Percentiles rank a stretch among this genome's conserved stretches.
Evolutionary conservation across 2,888 invertebrate species (phyloP).

Genomic region (Incurvaria masculella): DNA sequence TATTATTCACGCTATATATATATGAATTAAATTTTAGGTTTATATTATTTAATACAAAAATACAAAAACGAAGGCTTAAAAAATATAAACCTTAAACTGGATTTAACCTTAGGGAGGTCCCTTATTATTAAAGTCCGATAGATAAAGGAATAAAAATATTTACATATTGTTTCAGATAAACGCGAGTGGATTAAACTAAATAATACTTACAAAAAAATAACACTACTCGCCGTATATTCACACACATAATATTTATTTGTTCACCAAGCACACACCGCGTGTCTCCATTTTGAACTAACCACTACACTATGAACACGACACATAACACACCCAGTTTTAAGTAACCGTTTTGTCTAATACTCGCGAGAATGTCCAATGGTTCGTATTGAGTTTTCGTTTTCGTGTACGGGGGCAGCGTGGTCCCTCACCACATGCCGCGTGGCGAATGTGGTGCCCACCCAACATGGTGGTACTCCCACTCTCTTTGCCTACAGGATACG

Average conservation of each 20-base stretch:
- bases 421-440: slow-evolving; percentile 35
- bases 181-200: too few species aligned
- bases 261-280: neutral
- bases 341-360: slow-evolving; percentile 6
- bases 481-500: slow-evolving; percentile 22
- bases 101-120: too few species aligned
- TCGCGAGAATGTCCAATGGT: slow-evolving; percentile 25
- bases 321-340: slow-evolving; percentile 10
- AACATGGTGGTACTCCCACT: slow-evolving; percentile 23
- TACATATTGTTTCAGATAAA: too few species aligned
- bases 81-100: too few species aligned
- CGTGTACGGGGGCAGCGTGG: slow-evolving; percentile 29
- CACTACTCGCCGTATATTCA: too few species aligned
- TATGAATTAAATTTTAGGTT: too few species aligned
- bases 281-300: neutral
- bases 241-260: neutral
- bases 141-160: too few species aligned
- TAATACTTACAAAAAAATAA: too few species aligned
- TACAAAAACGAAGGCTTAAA: too few species aligned
- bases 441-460: slow-evolving; percentile 27
- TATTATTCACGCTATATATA: too few species aligned
- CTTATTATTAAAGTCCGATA: too few species aligned
- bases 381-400: slow-evolving; percentile 19
- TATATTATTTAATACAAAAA: too few species aligned
- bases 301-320: neutral